These are phyloP conservation scores for Papilio aristodemus DNA, from an alignment of 1,140 invertebrate genomes.

Conservation along the genomic window DNA sequence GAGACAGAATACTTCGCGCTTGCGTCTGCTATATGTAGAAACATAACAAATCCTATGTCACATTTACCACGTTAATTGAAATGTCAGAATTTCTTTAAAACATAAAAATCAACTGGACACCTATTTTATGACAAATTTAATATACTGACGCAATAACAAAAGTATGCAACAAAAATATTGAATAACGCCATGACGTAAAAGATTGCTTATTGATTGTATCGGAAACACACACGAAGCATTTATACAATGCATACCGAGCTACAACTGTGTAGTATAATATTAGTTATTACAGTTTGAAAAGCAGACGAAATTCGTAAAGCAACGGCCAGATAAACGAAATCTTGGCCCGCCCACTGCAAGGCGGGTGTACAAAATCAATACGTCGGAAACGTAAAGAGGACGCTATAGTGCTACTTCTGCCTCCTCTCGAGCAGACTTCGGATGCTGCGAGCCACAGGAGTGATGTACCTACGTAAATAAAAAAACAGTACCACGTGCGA, in stretches of 20 bases:
- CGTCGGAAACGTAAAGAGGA: not conserved
- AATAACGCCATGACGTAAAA: too few relatives aligned
- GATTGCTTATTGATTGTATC: too few relatives aligned
- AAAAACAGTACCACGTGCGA: conserved; percentile 10
- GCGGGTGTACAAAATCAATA: conserved; percentile 30
- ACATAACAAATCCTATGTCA: too few relatives aligned
- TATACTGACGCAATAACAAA: too few relatives aligned
- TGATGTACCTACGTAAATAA: conserved; percentile 24
- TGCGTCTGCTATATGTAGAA: too few relatives aligned
- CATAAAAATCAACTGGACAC: too few relatives aligned
- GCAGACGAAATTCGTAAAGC: not conserved
- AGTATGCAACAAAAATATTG: too few relatives aligned
- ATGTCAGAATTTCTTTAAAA: too few relatives aligned
- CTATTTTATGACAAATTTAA: too few relatives aligned
- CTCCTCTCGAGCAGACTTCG: not conserved
- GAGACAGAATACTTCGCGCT: too few relatives aligned
- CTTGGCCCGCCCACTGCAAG: conserved; percentile 6
- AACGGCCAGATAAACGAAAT: conserved; percentile 1
- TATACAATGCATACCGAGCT: not conserved
- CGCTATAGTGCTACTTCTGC: not conserved
- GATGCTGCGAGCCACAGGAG: not conserved
- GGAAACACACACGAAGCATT: too few relatives aligned
- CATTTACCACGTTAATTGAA: too few relatives aligned
- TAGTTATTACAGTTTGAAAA: not conserved
- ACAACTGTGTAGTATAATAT: not conserved